Conservation (phyloP, 1,140 invertebrate species). For the Grapholita molesta region DNA sequence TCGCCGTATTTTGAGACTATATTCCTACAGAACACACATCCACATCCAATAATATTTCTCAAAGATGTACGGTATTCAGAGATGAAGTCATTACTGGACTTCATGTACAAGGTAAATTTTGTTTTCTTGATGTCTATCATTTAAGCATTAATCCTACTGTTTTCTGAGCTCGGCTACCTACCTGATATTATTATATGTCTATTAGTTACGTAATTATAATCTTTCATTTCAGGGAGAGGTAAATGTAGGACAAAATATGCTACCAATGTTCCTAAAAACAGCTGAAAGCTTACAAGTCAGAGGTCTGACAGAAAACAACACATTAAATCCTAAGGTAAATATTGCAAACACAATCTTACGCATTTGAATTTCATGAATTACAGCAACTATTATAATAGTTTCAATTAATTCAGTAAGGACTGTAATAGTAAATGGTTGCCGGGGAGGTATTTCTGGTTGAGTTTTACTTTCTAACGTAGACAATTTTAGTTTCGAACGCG, state of each 20-base stretch:
- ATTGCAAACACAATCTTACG: too few relatives aligned
- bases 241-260: constrained; percentile 91
- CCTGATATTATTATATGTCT: too few relatives aligned
- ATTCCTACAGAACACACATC: constrained; percentile 93
- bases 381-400: too few relatives aligned
- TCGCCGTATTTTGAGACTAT: constrained; percentile 97
- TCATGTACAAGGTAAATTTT: constrained; percentile 88
- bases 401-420: too few relatives aligned
- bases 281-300: constrained; percentile 94
- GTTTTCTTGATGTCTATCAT: neutral
- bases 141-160: neutral
- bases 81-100: constrained; percentile 92
- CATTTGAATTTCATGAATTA: too few relatives aligned
- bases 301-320: constrained; percentile 92
- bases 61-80: constrained; percentile 93
- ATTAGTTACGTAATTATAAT: constrained; percentile 14
- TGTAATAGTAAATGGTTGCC: too few relatives aligned
- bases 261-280: constrained; percentile 93
- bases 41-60: constrained; percentile 94
- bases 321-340: constrained; percentile 80
- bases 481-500: too few relatives aligned
- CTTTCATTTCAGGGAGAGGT: constrained; percentile 84
- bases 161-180: too few relatives aligned
- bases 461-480: too few relatives aligned
- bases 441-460: too few relatives aligned